Percentiles rank a stretch among this genome's conserved stretches.
Evolutionary conservation across 37 sponge, comb jelly and placozoan genomes (phyloP).

Genomic region (Oopsacas minuta): DNA sequence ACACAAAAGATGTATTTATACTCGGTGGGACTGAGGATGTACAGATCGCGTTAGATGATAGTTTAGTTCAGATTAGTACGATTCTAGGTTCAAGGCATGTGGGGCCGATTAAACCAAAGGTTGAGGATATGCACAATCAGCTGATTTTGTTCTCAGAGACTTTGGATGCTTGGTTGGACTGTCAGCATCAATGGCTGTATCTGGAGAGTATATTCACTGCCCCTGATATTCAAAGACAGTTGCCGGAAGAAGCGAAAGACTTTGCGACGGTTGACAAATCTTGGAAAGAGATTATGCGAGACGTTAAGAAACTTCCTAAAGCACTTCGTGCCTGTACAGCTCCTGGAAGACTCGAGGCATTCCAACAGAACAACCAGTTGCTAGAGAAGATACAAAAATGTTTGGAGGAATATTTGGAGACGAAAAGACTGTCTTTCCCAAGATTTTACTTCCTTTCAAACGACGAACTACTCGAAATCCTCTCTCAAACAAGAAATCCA

Average conservation of each 20-base stretch:
- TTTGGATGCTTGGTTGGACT: conserved; percentile 27
- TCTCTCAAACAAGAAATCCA: conserved; percentile 93
- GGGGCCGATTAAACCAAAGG: conserved; percentile 85
- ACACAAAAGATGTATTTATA: conserved; percentile 91
- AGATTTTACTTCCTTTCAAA: conserved; percentile 96
- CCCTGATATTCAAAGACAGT: conserved; percentile 97
- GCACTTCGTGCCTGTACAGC: conserved; percentile 66
- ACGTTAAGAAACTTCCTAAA: conserved; percentile 61
- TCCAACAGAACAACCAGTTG: conserved; percentile 67
- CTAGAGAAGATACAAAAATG: conserved; percentile 97
- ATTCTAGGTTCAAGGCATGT: conserved; percentile 92
- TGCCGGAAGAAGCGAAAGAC: conserved; percentile 95
- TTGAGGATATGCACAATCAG: conserved; percentile 90
- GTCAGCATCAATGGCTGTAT: conserved; percentile 92
- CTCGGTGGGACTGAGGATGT: conserved; percentile 94
- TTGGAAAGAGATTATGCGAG: conserved; percentile 95
- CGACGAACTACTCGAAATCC: conserved; percentile 93
- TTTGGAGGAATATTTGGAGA: conserved; percentile 88
- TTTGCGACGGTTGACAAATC: conserved; percentile 89
- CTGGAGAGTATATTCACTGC: conserved; percentile 96
- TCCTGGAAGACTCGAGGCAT: conserved; percentile 80
- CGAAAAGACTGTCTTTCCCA: conserved; percentile 83
- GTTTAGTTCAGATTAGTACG: conserved; percentile 50
- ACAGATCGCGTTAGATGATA: conserved; percentile 86
- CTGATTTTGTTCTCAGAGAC: conserved; percentile 80